phyloP scores from a whole-genome alignment of 2,888 invertebrate genomes.

The Diachrysia chrysitis region DNA sequence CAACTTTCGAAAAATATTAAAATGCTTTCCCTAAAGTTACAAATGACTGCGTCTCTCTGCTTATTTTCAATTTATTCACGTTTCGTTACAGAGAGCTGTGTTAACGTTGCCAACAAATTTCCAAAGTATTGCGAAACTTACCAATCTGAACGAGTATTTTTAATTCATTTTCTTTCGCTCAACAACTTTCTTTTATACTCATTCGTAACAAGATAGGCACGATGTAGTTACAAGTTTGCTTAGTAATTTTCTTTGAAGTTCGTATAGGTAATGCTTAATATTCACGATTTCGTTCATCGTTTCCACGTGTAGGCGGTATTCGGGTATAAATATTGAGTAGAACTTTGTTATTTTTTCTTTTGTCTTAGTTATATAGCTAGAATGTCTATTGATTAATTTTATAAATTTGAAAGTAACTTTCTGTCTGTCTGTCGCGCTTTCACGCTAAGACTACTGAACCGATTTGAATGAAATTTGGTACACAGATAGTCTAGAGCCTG shows the following conservation, averaged over 20 bases:
- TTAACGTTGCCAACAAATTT: slow-evolving; percentile 72
- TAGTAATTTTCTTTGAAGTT: slow-evolving; percentile 38
- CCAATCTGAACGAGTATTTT: slow-evolving; percentile 68
- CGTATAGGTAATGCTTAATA: slow-evolving; percentile 33
- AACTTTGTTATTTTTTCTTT: neutral
- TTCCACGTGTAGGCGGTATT: slow-evolving; percentile 11
- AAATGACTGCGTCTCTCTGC: slow-evolving; percentile 66
- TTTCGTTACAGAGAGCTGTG: slow-evolving; percentile 68
- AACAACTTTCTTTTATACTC: slow-evolving; percentile 57
- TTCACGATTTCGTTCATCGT: slow-evolving; percentile 17
- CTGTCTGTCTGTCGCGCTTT: too few relatives aligned
- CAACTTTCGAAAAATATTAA: slow-evolving; percentile 59
- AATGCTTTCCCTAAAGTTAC: slow-evolving; percentile 62
- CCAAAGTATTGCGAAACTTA: slow-evolving; percentile 71
- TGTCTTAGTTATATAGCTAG: neutral
- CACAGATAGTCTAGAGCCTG: too few relatives aligned
- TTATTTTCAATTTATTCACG: slow-evolving; percentile 73
- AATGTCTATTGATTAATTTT: neutral
- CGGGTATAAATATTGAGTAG: neutral
- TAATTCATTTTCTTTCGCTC: slow-evolving; percentile 65
- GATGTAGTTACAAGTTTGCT: slow-evolving; percentile 51
- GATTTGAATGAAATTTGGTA: too few relatives aligned
- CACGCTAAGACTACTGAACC: too few relatives aligned
- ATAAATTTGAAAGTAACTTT: too few relatives aligned
- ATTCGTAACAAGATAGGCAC: slow-evolving; percentile 50